These are phyloP conservation scores for Pachyseris speciosa DNA, from an alignment of 64 coral and sea anemone species.

Conservation along the genomic window DNA sequence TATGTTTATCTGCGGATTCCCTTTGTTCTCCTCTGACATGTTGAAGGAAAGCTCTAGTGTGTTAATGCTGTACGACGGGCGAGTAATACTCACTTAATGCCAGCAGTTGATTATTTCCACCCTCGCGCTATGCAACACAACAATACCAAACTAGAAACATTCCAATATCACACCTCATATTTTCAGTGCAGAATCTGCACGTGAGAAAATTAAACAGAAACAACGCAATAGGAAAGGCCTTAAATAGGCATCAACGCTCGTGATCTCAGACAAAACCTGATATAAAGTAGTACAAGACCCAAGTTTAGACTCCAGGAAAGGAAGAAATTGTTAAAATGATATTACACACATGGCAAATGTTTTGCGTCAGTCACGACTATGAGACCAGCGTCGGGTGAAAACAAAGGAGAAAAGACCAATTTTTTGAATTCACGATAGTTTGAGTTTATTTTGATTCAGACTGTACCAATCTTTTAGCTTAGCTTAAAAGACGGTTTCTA, in stretches of 20 bases:
- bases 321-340: not conserved
- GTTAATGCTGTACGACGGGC: no score
- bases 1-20: not conserved
- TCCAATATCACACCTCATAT: not conserved
- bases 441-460: no score
- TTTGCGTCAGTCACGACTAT: not conserved
- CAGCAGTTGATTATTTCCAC: not conserved
- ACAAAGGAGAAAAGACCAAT: no score
- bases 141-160: not conserved
- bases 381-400: no score
- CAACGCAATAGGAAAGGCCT: not conserved
- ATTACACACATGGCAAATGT: not conserved
- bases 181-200: no score
- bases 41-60: not conserved
- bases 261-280: no score
- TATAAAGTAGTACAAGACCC: not conserved
- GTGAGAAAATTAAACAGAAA: not conserved
- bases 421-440: no score
- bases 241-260: not conserved
- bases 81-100: not conserved
- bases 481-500: no score
- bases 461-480: no score
- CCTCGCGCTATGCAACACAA: not conserved
- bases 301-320: not conserved
- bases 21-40: conserved; percentile 2